Percentiles rank a stretch among this genome's conserved stretches.
Evolutionary conservation across 2,797 vertebrate species (phyloP).

Genomic region (Picus viridis): DNA sequence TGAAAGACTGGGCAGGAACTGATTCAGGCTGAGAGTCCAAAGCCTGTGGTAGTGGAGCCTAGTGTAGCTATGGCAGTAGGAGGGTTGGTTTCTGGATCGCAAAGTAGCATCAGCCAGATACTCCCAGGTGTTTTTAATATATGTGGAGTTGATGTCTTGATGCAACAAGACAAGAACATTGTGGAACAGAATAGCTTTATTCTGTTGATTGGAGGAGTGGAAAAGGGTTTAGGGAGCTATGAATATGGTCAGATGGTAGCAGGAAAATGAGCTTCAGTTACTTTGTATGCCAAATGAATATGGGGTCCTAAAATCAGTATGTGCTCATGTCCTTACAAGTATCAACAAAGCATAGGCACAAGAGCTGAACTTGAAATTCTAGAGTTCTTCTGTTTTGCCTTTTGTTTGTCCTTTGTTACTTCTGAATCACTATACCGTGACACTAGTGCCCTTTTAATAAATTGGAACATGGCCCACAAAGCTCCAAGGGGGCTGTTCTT

Average conservation of each 20-base stretch:
- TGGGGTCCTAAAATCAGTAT: background rate
- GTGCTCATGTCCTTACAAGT: background rate
- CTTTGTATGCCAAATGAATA: background rate
- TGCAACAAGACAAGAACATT: background rate
- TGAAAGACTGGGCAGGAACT: background rate
- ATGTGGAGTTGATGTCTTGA: background rate
- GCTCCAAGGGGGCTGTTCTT: background rate
- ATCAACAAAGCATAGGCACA: background rate
- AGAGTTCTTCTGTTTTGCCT: background rate
- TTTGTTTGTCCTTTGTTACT: background rate
- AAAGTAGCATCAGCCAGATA: background rate
- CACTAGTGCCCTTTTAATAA: background rate
- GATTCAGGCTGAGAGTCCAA: background rate
- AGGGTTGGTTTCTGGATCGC: background rate
- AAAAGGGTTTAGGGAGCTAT: background rate
- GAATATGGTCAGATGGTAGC: background rate
- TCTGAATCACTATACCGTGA: background rate
- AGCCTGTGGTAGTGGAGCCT: background rate
- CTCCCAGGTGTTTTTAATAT: background rate
- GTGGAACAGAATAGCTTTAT: rapidly evolving
- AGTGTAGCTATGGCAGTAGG: no score
- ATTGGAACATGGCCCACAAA: background rate
- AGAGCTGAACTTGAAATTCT: background rate
- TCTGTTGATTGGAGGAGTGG: background rate
- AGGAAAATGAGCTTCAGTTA: background rate